These are phyloP conservation scores for Heterohyrax brucei DNA, from an alignment of 2,797 vertebrate genomes.

Conservation along the genomic window DNA sequence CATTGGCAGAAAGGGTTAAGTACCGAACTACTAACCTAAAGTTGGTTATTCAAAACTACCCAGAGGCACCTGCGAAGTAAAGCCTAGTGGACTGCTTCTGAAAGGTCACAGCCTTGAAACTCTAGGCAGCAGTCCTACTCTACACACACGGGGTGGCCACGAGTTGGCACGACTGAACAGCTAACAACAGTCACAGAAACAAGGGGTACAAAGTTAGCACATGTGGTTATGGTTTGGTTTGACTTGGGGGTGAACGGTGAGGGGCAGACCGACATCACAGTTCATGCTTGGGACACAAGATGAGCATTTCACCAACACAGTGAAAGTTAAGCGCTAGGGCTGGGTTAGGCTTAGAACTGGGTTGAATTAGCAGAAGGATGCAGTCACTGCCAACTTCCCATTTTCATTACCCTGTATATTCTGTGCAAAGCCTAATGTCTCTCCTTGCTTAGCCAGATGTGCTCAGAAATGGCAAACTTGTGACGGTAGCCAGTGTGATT, in stretches of 20 bases:
- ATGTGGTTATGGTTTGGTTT: neutral
- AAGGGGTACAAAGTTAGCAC: neutral
- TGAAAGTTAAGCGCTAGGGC: neutral
- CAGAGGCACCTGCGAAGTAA: neutral
- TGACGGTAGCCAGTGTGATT: fast-evolving
- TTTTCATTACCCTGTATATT: fast-evolving
- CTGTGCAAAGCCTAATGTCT: neutral
- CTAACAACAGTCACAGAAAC: neutral
- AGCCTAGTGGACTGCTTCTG: neutral
- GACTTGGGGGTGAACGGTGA: no score
- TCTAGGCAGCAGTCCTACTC: neutral
- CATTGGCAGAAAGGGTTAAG: neutral
- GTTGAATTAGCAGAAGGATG: neutral
- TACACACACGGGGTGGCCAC: neutral
- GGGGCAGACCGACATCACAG: neutral
- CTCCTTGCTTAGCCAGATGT: neutral
- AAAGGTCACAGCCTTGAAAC: neutral
- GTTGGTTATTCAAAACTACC: neutral
- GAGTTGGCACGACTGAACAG: neutral
- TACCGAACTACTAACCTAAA: neutral
- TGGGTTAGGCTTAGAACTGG: neutral
- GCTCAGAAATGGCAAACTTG: neutral
- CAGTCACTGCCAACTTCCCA: fast-evolving
- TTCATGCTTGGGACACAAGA: fast-evolving
- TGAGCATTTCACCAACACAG: fast-evolving